Base-by-base conservation (phyloP, 2,888 invertebrate genomes). In the Tetanocera ferruginea region DNA sequence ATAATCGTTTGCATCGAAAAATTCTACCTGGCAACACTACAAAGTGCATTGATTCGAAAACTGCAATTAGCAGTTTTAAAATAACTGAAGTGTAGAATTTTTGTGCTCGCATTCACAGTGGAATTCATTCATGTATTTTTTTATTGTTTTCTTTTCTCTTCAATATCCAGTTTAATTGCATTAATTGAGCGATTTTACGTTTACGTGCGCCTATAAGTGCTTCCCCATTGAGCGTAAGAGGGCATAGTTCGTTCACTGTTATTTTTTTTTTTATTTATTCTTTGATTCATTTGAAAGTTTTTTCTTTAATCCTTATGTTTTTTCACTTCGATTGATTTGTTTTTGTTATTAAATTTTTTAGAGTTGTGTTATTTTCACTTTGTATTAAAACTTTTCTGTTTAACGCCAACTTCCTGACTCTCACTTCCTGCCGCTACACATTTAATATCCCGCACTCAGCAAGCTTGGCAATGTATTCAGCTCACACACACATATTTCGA, bases 1-100 rank as follows among this genome's bases (percentile, higher is more conserved):
- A 67, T 28, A 31, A 64, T 28, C 11, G 19, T 2, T 34, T 25
- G 34, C 70, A 31, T n/a, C 19, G 37, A 31, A 17, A 34, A 19
- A 55, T 28, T 34, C 28, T 28, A 23, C 67, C 19, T 17, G 52
- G 51, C n/a, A 51, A 70, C 17, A 83, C 73, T 80, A 71, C 83
- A 83, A 80, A 78, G 77, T 79, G 77, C 66, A 75, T 31, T 23
- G 75, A 34, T 19, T 43, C 52, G 75, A 31, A 75, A 75, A 75
- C 52, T 34, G 55, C 75, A 75, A 66, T 67, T 75, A 75, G 75
- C 75, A 67, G 55, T 37, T 74, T 76, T 72, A 31, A 37, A 82
- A 79, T 82, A 82, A 83, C 79, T 83, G 78, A 82, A 83, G 83
- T 81, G 81, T 81, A 80, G 82, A 82, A 80, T 80, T 80, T 80